These are phyloP conservation scores for Drosophila anomelani DNA, from an alignment of 2,888 invertebrate species.

Conservation along the genomic window DNA sequence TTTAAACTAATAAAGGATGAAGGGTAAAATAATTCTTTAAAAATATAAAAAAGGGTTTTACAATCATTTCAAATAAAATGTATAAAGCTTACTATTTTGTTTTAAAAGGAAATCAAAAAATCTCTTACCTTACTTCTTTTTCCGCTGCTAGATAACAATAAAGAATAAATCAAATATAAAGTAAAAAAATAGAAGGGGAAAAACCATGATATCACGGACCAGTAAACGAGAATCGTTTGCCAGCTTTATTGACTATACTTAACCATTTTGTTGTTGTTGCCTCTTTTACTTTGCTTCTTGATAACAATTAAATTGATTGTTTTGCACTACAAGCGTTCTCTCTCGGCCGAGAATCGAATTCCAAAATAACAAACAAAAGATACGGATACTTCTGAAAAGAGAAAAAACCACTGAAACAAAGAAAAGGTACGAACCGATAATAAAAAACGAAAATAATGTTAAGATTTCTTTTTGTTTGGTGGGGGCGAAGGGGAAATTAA, in stretches of 20 bases:
- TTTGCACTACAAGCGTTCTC: slow-evolving; percentile 16
- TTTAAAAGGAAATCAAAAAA: neutral
- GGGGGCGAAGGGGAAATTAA: slow-evolving; percentile 13
- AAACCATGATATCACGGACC: slow-evolving; percentile 13
- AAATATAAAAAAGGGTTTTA: too few species aligned
- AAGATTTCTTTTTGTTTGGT: slow-evolving; percentile 8
- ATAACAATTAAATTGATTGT: slow-evolving; percentile 45
- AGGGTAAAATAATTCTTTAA: too few species aligned
- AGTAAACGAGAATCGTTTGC: slow-evolving; percentile 11
- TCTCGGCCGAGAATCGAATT: slow-evolving; percentile 10
- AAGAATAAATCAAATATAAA: neutral
- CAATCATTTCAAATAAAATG: neutral
- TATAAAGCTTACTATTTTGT: neutral
- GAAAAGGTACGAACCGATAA: slow-evolving; percentile 10
- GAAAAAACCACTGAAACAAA: slow-evolving; percentile 4
- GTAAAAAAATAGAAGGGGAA: neutral
- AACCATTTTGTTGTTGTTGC: slow-evolving; percentile 16
- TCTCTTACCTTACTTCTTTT: neutral
- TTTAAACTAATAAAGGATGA: too few species aligned
- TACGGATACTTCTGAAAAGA: neutral
- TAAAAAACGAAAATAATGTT: slow-evolving; percentile 27
- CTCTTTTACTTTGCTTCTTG: slow-evolving; percentile 25
- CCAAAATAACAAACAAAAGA: slow-evolving; percentile 16
- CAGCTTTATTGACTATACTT: slow-evolving; percentile 28
- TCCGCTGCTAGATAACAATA: slow-evolving; percentile 6